These are phyloP conservation scores for Rhodophaea formosa DNA, from an alignment of 2,888 invertebrate species.

Conservation along the genomic window DNA sequence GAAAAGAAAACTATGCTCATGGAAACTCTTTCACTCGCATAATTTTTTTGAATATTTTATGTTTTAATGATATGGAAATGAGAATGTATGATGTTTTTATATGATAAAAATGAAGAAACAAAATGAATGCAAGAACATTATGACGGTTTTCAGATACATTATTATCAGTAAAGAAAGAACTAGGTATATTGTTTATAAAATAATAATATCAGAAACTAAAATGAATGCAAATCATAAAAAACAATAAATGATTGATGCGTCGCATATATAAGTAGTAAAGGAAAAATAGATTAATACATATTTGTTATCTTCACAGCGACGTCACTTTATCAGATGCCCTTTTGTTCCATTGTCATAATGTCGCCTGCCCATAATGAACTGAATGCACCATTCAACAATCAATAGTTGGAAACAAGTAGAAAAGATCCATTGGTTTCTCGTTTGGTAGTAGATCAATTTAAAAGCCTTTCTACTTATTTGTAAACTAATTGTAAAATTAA, in stretches of 20 bases:
- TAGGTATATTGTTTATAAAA: neutral
- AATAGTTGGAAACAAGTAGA: conserved; percentile 25
- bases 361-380: conserved; percentile 50
- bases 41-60: neutral
- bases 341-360: conserved; percentile 53
- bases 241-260: conserved; percentile 43
- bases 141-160: conserved; percentile 11
- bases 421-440: conserved; percentile 14
- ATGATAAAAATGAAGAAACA: conserved; percentile 20
- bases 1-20: neutral
- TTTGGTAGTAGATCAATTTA: conserved; percentile 6
- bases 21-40: neutral
- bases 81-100: neutral
- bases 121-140: conserved; percentile 24
- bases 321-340: conserved; percentile 24
- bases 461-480: conserved; percentile 17
- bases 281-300: conserved; percentile 15
- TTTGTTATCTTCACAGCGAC: conserved; percentile 8
- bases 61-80: neutral
- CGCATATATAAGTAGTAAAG: conserved; percentile 54
- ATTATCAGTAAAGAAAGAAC: neutral
- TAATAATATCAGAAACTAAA: neutral
- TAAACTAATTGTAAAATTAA: neutral
- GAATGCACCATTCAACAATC: conserved; percentile 22
- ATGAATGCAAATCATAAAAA: conserved; percentile 10